Base-by-base conservation (phyloP, 2,888 invertebrate genomes). In the Ophonus ardosiacus region DNA sequence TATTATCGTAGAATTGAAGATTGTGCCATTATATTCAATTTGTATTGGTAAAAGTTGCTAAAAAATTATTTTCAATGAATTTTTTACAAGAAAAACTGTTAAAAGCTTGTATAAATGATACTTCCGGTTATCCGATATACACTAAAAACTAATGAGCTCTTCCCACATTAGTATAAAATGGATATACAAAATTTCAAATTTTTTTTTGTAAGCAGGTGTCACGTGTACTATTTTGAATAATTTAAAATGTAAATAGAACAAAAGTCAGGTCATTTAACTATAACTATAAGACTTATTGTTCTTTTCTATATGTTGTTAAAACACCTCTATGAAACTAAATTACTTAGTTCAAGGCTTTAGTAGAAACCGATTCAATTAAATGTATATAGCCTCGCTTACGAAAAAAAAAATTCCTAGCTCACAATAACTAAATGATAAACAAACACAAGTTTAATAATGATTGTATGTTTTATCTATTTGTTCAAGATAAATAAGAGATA, bases 381-480 rank as follows among this genome's bases (percentile, higher is more conserved):
- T 10, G 1, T 13, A 51, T 6, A 2, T 51, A 51, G 13, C 43
- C 43, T 51, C 13, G 17, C 7, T 59, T 0, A 59, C 17, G 6
- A 59, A 17, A 59, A 57, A 57, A 57, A 56, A 56, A 56, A 56
- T 6, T 31, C 31, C 43, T 51, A 51, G 10, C 10, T 51, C 8
- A 13, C 7, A 51, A 5, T 10, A 59, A 7, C 18, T 68, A 68
- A 68, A 68, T 68, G 68, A 68, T 38, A 38, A 31, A 15, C 68
- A 68, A 68, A 68, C 38, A 68, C 1, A 38, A 68, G 13, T 38
- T 15, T 13, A 10, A 21, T 38, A 68, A 68, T 68, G 38, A 68
- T 68, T 68, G 68, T 38, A 38, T 68, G 15, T 65, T 65, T 65
- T 65, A 65, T 68, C 68, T 68, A 68, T 68, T 68, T 68, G 31